A percentile compares a stretch with the other conserved stretches of the same genome.
phyloP scores from a whole-genome alignment of 2,797 vertebrate species.

The Anguilla obscura region DNA sequence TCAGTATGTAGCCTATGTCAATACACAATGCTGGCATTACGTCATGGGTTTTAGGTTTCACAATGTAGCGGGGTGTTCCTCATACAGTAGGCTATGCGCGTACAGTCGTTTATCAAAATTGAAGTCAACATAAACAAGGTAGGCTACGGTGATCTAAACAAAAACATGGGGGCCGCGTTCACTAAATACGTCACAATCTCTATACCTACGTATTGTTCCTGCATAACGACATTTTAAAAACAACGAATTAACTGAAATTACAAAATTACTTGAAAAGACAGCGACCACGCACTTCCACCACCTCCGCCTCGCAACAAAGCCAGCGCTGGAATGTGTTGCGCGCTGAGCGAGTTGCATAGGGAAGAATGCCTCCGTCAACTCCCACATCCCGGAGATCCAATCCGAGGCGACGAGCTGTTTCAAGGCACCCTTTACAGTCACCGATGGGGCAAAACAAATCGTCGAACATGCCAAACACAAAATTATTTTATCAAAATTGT shows the following conservation, averaged over 20 bases:
- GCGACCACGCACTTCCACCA: neutral
- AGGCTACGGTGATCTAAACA: neutral
- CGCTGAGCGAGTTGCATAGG: conserved; percentile 20
- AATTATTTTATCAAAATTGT: neutral
- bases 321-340: conserved; percentile 40
- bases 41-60: conserved; percentile 32
- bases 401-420: conserved; percentile 45
- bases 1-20: conserved; percentile 34
- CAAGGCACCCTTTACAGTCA: conserved; percentile 46
- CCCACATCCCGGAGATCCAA: conserved; percentile 51
- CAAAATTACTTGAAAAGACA: conserved; percentile 6
- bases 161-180: neutral
- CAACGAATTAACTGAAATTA: neutral
- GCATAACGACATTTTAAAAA: neutral
- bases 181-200: neutral
- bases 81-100: neutral
- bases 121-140: neutral
- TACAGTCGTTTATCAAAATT: neutral
- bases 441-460: conserved; percentile 44
- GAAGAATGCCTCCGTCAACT: conserved; percentile 45
- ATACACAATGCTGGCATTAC: conserved; percentile 27
- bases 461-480: neutral
- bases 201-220: neutral
- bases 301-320: conserved; percentile 30
- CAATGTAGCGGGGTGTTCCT: neutral